Base-by-base conservation (phyloP, 2,888 invertebrate genomes). In the Epinotia ramella region DNA sequence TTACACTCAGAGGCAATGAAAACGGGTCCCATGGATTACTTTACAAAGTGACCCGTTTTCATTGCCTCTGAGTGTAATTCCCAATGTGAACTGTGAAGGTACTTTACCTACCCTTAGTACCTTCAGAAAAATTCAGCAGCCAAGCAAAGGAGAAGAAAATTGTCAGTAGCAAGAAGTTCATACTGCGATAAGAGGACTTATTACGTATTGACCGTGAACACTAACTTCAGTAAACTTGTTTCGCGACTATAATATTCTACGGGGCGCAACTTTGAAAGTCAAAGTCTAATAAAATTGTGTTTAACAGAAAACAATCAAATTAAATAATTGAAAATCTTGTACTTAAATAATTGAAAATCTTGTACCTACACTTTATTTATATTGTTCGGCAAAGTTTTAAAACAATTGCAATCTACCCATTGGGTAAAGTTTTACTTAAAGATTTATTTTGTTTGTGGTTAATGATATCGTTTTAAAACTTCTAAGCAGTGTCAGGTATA, bases 141-240 rank as follows among this genome's bases (percentile, higher is more conserved):
- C 9, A 2, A 3, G 18, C 33, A 56, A 20, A 44, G 18, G 20
- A 57, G 7, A 18, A 44, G 20, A 65, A 24, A 46, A 49, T 49
- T 13, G 7, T 59, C 44, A 68, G 68, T 59, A 40, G 40, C 20
- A 2, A 46, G 9, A 20, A 68, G n/a, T 16, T 18, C 1, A 40
- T 40, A 28, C 16, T 3, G 11, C 16, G 7, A 59, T 18, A 44
- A 0, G 24, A 28, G 2, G 57, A 20, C 44, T n/a, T 59, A 16
- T 44, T 44, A 11, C 9, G 13, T 12, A 12, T 9, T 5, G 13
- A 9, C 57, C 33, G 18, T 53, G 5, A 63, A 28, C 59, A 63
- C 72, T 68, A 73, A 77, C 60, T 73, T 73, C 49, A 46, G 63
- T 69, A 56, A 73, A 69, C 57, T 73, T 68, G 57, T 68, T 73